Evolutionary conservation across 2,888 invertebrate genomes (phyloP).

Genomic region (Athrips mouffetella): DNA sequence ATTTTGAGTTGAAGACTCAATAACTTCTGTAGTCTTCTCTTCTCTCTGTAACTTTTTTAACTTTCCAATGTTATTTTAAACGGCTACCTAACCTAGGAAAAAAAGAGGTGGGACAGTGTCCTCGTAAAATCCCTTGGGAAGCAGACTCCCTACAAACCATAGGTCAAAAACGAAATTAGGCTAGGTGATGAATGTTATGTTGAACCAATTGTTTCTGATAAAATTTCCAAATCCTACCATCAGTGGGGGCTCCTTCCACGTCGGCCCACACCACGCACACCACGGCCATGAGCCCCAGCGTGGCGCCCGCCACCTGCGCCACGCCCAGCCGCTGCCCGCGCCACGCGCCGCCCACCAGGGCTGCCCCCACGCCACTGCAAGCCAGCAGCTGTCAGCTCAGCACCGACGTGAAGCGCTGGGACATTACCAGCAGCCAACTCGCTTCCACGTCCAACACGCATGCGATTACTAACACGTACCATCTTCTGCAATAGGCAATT

Average conservation of each 20-base stretch:
- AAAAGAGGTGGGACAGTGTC: no score
- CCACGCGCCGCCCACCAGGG: conserved; percentile 87
- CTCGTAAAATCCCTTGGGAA: no score
- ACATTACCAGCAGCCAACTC: conserved; percentile 88
- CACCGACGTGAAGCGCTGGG: conserved; percentile 80
- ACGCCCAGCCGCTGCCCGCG: conserved; percentile 86
- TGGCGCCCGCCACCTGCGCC: conserved; percentile 87
- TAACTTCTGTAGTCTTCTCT: no score
- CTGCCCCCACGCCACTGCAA: conserved; percentile 91
- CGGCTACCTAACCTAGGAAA: no score
- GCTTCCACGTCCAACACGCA: conserved; percentile 92
- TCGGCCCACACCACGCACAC: conserved; percentile 91
- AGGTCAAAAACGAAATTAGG: no score
- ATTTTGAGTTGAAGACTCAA: no score
- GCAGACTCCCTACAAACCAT: no score
- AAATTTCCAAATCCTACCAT: conserved; percentile 56
- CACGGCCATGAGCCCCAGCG: conserved; percentile 88
- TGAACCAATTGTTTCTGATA: background rate
- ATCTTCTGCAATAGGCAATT: conserved; percentile 58
- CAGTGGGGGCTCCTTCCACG: conserved; percentile 83
- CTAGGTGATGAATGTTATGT: no score
- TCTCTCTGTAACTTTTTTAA: no score
- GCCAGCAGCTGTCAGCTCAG: conserved; percentile 86
- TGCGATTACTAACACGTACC: conserved; percentile 87
- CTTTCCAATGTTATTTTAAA: no score